Percentiles rank a stretch among this genome's conserved stretches.
phyloP scores from a whole-genome alignment of 2,113 vertebrate species.

The Oncorhynchus tshawytscha region DNA sequence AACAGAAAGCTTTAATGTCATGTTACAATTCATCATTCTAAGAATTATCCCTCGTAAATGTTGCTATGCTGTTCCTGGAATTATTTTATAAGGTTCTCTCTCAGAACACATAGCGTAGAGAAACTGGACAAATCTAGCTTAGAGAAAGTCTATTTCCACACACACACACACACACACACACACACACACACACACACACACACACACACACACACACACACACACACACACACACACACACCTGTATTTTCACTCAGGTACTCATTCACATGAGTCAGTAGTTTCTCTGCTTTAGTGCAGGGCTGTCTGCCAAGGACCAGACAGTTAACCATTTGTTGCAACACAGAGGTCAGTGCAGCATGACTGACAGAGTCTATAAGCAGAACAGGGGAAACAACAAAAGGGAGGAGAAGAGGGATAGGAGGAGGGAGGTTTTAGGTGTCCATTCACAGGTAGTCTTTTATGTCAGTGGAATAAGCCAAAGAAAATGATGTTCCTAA shows the following conservation, averaged over 20 bases:
- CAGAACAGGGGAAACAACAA: neutral
- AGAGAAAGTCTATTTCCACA: too few relatives aligned
- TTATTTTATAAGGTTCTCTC: too few relatives aligned
- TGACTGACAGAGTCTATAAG: constrained; percentile 4
- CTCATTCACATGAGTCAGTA: constrained; percentile 48
- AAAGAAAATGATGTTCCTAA: neutral
- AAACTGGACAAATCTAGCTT: too few relatives aligned
- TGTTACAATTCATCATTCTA: neutral
- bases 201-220: too few relatives aligned
- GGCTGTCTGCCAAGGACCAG: constrained; percentile 27
- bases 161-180: constrained; percentile 33
- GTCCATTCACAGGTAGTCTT: neutral
- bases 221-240: constrained; percentile 28
- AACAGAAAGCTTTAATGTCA: neutral
- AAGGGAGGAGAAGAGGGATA: neutral
- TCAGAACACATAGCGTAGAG: too few relatives aligned
- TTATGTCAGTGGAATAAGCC: neutral
- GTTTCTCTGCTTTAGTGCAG: constrained; percentile 40
- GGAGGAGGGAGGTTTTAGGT: neutral
- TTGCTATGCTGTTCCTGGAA: too few relatives aligned
- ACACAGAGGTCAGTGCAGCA: neutral
- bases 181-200: constrained; percentile 16
- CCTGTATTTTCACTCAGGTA: constrained; percentile 38
- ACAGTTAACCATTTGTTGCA: constrained; percentile 38
- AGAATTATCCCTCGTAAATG: too few relatives aligned